phyloP scores from a whole-genome alignment of 53 echinoderm and acorn worm genomes.

The Astropecten irregularis region DNA sequence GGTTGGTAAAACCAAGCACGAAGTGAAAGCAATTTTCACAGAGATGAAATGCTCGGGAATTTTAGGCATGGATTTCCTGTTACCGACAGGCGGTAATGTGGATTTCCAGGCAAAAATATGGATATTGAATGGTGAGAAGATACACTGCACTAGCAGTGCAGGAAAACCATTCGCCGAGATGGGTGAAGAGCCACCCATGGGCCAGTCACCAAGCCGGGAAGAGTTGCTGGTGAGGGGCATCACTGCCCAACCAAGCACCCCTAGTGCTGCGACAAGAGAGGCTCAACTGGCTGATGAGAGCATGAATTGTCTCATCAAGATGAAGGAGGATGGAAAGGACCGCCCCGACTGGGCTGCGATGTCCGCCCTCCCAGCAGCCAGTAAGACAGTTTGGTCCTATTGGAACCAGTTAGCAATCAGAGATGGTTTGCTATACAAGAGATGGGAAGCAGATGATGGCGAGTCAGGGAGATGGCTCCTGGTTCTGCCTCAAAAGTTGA shows the following conservation, averaged over 20 bases:
- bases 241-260: too few species aligned
- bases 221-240: not conserved
- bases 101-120: conserved; percentile 7
- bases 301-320: not conserved
- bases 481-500: too few species aligned
- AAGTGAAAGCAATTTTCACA: conserved; percentile 47
- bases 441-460: conserved; percentile 26
- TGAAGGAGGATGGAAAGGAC: not conserved
- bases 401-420: not conserved
- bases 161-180: conserved; percentile 17
- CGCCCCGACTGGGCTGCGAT: not conserved
- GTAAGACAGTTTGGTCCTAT: not conserved
- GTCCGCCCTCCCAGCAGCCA: not conserved
- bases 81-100: not conserved
- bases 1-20: conserved; percentile 13
- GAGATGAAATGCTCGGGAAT: conserved; percentile 43
- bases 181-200: too few species aligned
- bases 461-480: not conserved
- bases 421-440: not conserved
- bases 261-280: too few species aligned
- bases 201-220: too few species aligned
- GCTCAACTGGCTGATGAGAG: too few species aligned
- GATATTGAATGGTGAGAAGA: conserved; percentile 12
- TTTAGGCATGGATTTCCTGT: conserved; percentile 36
- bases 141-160: not conserved